These are phyloP conservation scores for Sisor rabdophorus DNA, from an alignment of 2,113 vertebrate species.

Conservation along the genomic window DNA sequence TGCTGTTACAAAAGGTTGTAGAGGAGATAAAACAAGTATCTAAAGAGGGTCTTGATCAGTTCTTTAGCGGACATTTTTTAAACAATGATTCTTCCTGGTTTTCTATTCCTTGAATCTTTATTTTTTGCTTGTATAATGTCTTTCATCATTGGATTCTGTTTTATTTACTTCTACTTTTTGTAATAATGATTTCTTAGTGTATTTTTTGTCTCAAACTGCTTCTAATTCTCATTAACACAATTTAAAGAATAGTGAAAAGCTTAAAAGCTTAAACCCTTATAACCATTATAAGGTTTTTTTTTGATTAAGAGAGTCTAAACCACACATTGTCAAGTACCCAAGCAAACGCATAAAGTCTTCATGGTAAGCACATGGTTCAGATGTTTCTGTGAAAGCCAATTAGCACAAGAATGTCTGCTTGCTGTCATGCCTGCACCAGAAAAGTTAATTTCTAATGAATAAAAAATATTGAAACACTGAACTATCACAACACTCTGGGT, in stretches of 20 bases:
- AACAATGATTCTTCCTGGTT: not conserved
- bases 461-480: too few relatives aligned
- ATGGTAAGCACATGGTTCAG: not conserved
- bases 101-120: not conserved
- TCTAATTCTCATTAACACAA: not conserved
- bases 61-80: not conserved
- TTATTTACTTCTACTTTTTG: not conserved
- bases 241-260: not conserved
- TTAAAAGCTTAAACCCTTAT: too few relatives aligned
- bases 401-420: too few relatives aligned
- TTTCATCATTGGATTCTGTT: not conserved
- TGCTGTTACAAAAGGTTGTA: not conserved
- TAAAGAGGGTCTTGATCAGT: not conserved
- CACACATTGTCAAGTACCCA: too few relatives aligned
- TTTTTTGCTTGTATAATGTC: not conserved
- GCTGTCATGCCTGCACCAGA: too few relatives aligned
- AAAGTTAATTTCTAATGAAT: too few relatives aligned
- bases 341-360: too few relatives aligned
- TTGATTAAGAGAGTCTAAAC: too few relatives aligned
- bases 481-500: too few relatives aligned
- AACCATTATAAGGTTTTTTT: too few relatives aligned
- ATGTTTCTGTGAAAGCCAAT: not conserved
- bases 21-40: not conserved
- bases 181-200: not conserved
- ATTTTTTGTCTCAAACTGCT: not conserved